These are phyloP conservation scores for Orthosia incerta DNA, from an alignment of 2,888 invertebrate species.

Conservation along the genomic window DNA sequence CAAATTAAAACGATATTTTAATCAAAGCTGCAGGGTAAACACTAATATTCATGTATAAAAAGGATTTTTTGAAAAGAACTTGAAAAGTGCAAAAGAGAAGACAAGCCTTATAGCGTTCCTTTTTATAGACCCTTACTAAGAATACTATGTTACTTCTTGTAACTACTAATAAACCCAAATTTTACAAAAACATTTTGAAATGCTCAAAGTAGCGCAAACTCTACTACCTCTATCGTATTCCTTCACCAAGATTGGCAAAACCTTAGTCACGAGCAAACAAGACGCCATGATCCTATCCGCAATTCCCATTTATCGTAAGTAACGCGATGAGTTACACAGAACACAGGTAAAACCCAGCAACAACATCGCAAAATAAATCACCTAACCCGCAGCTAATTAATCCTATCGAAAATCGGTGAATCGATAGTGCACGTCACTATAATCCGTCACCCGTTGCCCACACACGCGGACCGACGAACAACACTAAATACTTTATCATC, in stretches of 20 bases:
- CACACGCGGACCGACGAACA: conserved; percentile 76
- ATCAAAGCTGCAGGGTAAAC: neutral
- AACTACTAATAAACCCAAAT: too few species aligned
- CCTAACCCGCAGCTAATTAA: conserved; percentile 61
- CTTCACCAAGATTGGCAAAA: neutral
- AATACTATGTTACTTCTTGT: too few species aligned
- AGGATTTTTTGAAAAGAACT: too few species aligned
- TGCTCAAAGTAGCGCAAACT: too few species aligned
- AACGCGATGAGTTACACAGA: conserved; percentile 37
- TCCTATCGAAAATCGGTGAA: conserved; percentile 62
- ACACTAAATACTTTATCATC: conserved; percentile 67
- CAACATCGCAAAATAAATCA: conserved; percentile 53
- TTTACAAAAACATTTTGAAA: too few species aligned
- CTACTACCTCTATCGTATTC: neutral
- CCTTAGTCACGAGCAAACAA: conserved; percentile 5
- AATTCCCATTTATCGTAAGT: conserved; percentile 15
- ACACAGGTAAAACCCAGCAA: conserved; percentile 40
- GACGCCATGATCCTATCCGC: neutral
- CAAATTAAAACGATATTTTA: neutral
- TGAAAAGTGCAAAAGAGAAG: too few species aligned
- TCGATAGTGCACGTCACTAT: conserved; percentile 70
- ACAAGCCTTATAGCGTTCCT: too few species aligned
- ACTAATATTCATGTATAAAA: neutral
- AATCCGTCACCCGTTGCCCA: conserved; percentile 71
- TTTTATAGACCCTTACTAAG: too few species aligned